phyloP scores from a whole-genome alignment of 2,888 invertebrate genomes.

The Nudaria mundana region DNA sequence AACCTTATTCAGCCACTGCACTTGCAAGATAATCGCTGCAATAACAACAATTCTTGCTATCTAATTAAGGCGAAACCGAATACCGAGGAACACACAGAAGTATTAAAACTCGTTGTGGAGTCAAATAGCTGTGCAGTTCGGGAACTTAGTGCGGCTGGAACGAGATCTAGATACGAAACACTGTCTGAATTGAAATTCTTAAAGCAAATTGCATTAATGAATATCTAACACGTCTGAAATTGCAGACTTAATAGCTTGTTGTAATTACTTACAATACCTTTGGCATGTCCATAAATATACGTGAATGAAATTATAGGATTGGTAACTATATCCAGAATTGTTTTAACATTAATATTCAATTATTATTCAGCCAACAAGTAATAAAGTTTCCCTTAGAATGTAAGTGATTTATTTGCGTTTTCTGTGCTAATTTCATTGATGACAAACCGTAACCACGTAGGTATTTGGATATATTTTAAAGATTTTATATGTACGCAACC shows the following conservation, averaged over 20 bases:
- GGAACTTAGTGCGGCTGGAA: slow-evolving; percentile 13
- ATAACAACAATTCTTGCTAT: slow-evolving; percentile 65
- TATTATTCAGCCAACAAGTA: too few species aligned
- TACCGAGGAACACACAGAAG: slow-evolving; percentile 24
- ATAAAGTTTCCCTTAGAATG: too few species aligned
- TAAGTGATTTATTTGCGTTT: too few species aligned
- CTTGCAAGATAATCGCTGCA: slow-evolving; percentile 54
- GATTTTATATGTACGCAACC: too few species aligned
- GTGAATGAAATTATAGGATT: not conserved
- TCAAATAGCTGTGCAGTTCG: slow-evolving; percentile 21
- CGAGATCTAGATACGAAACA: slow-evolving; percentile 14
- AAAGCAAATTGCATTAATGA: slow-evolving; percentile 8
- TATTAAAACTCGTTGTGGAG: slow-evolving; percentile 26
- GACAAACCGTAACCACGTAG: too few species aligned
- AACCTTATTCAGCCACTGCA: slow-evolving; percentile 41
- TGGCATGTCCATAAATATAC: not conserved
- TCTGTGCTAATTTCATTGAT: too few species aligned
- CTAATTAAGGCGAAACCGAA: slow-evolving; percentile 55
- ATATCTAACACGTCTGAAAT: slow-evolving; percentile 4
- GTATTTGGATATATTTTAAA: too few species aligned
- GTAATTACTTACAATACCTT: not conserved
- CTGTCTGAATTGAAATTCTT: slow-evolving; percentile 12
- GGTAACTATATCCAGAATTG: not conserved
- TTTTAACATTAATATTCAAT: too few species aligned
- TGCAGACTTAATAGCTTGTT: not conserved